Evolutionary conservation across 2,113 vertebrate species (phyloP), one percentile per base, ranked within the genome.

Genomic region (Cephalopholis sonnerati): DNA sequence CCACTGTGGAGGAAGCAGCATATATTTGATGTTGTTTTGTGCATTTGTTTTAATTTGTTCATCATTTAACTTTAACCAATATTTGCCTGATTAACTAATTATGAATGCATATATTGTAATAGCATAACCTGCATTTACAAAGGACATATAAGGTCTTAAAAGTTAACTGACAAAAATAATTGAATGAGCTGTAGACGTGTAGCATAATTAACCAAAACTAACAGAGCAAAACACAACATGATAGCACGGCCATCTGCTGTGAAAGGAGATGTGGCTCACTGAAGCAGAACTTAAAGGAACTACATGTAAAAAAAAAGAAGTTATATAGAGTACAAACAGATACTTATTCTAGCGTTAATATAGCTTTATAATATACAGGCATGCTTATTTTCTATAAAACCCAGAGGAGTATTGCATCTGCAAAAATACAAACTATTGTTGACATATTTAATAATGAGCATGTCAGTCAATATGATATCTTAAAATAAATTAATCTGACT

Each of bases 261-360:
- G 70, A 75, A 71, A 88, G 94, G 94, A 93, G 79, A 92, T 87
- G 5, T 69, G 91, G 90, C 87, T 93, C 94, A 95, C 22, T 93
- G 93, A 79, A 92, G 92, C 92, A 75, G 69, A 84, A 85, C 81
- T 44, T 73, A 68, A 61, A 74, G 48, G 15, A 55, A 51, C 24
- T 53, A 65, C 79, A 79, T 27, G 4, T 51, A 3, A 53, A 51
- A 74, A 51, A 74, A 17, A 36, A 12, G 16, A n/a, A 6, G 17
- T 44, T 7, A 12, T 74, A 0, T 3, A 27, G n/a, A 50, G 58
- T 15, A 67, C 3, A 59, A 25, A 8, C 12, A 25, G 17, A 27
- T n/a, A 46, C 27, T 1, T 22, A 27, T n/a, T 32, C 27, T 2
- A 20, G 18, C n/a, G 63, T 29, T 50, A n/a, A n/a, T n/a, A n/a